Evolutionary conservation across 2,888 invertebrate species (phyloP), one percentile per base, ranked within the genome.

Genomic region (Morpho helenor): DNA sequence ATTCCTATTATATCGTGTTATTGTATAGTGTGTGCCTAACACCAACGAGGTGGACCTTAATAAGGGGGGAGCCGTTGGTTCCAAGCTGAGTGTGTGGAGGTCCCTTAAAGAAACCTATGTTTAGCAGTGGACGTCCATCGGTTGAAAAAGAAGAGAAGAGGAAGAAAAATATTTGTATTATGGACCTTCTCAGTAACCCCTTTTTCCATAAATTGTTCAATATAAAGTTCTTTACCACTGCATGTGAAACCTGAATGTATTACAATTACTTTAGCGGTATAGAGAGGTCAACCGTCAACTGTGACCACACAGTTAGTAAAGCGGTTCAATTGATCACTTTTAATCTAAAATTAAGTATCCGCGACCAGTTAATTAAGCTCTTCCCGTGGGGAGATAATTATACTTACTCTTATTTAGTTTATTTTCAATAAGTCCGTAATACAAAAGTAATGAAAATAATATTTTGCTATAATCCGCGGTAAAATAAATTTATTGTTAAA

Each of bases 331-430:
- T 62, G 56, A 65, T 62, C 55, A 59, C 49, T 59, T 62, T 56
- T 62, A 62, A 66, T 67, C 60, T 59, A 62, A 62, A 59, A 61
- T 62, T 62, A 59, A 52, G 57, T 64, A 67, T 64, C 57, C 62
- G 57, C 52, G 57, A 62, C 59, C 45, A 63, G 60, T 65, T 62
- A 63, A 65, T 65, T 67, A 49, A 57, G 49, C 51, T 48, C 44
- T 63, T 61, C 57, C 65, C 45, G 53, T 43, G 47, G 54, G 47
- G 10, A 45, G 50, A 49, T 60, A 57, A 57, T 57, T 54, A 43
- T 47, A 51, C 47, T 43, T 39, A 49, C n/a, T 43, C 48, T 41
- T 39, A 44, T 44, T n/a, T 47, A 10, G 42, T 45, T 22, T 7
- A 9, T 56, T 56, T 49, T 52, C 16, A 16, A 16, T 16, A 16